Evolutionary conservation across 1,140 invertebrate species (phyloP).

Genomic region (Aphis craccivora): DNA sequence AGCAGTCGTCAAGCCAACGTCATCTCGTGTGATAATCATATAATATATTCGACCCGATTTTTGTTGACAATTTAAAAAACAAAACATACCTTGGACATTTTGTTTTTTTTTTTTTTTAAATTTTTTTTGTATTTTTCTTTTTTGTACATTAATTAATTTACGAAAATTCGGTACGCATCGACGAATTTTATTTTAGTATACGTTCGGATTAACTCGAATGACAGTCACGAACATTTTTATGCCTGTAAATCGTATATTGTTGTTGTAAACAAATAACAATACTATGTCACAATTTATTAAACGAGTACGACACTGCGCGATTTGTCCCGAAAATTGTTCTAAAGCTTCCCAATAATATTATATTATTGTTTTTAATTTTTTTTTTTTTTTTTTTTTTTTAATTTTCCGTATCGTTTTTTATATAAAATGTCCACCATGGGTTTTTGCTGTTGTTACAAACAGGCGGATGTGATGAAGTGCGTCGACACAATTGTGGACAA

Average conservation of each 20-base stretch:
- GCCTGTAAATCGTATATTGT: not conserved
- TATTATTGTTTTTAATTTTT: not conserved
- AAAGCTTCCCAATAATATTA: not conserved
- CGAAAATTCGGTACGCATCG: no score
- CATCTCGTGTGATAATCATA: not conserved
- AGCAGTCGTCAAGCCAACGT: not conserved
- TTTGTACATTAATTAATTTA: no score
- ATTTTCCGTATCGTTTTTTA: not conserved
- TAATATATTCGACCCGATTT: not conserved
- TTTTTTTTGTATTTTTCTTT: no score
- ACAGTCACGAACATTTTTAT: not conserved
- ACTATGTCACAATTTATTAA: not conserved
- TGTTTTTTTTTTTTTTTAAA: no score
- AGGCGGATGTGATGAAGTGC: slow-evolving; percentile 57
- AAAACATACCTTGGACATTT: no score
- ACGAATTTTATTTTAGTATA: no score
- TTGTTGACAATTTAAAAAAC: no score
- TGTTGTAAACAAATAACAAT: not conserved
- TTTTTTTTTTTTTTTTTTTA: not conserved
- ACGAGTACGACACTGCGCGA: not conserved
- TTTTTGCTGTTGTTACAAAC: slow-evolving; percentile 58
- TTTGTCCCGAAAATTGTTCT: not conserved
- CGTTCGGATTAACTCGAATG: no score
- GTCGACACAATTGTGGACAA: slow-evolving; percentile 55
- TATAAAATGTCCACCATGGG: slow-evolving; percentile 35